Base-by-base conservation (phyloP, 2,888 invertebrate species). In the Eurois occulta region DNA sequence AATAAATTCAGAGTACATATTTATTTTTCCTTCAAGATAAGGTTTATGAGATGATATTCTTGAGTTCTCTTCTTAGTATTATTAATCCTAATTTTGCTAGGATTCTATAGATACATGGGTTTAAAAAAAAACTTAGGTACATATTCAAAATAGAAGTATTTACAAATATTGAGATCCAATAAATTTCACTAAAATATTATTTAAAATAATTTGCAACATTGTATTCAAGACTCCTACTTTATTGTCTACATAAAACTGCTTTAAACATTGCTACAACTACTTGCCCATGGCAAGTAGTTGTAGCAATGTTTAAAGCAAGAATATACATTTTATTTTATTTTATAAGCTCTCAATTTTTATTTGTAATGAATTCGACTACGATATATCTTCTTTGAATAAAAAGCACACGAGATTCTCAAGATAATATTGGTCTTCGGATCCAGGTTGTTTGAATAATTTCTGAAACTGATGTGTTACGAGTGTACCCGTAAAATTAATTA, bases 151-250 rank as follows among this genome's bases (percentile, higher is more conserved):
- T n/a, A n/a, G 11, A 55, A 55, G 55, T 55, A 55, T n/a, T 55
- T n/a, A 55, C n/a, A 55, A n/a, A 18, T 28, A 28, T 28, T 35
- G 62, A 21, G 62, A 62, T 35, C 35, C 62, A 21, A 62, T 35
- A 35, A 32, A 35, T 10, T 62, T 21, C 2, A 60, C 52, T 55
- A 11, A 7, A 55, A 52, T 46, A 46, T 55, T 62, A 46, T 55
- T 62, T 52, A 46, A n/a, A 67, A 67, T 60, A 76, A 28, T 67
- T 76, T 55, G 55, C 16, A 48, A 43, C 24, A 58, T 55, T 41
- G 58, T 68, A 68, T 43, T 69, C 32, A 38, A 43, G 16, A 46
- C 11, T 38, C 18, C 28, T 2, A 24, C 21, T 80, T 80, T 43
- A 68, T 43, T 58, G 21, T 7, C 21, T 35, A n/a, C 28, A 46